Evolutionary conservation across 2,888 invertebrate species (phyloP), one percentile per base, ranked within the genome.

Genomic region (Alloscopus bannaensis): DNA sequence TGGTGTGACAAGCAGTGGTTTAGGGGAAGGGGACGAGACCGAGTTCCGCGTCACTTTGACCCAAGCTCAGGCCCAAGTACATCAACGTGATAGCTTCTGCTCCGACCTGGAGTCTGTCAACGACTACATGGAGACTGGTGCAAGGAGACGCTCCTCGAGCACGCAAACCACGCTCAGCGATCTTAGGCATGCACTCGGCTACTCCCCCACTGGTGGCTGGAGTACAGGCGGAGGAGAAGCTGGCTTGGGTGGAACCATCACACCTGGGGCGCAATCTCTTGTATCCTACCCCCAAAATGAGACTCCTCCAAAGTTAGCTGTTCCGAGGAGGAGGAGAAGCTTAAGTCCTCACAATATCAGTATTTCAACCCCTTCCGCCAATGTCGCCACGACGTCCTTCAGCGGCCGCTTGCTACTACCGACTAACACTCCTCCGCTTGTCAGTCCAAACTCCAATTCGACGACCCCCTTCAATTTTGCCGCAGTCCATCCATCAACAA

Each of bases 111-210:
- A 86, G 72, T 81, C 79, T 13, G 68, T 85, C 20, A 81, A 82
- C 45, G 85, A 86, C 59, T 86, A 86, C 66, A 66, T 84, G 82
- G 85, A 86, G 62, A 69, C 70, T 24, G 64, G 64, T 16, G 70
- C 55, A 26, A 18, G 72, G 3, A 57, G 85, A 16, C 68, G 84
- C 2, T 84, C 84, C 8, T 84, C 84, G 22, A 84, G 84, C 26
- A 86, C 85, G 0, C 85, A 86, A 52, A 86, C 85, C 16, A 84
- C 84, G 4, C 62, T 84, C n/a, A 83, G 83, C 4, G 84, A 86
- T 50, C 45, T 86, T 42, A 69, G 84, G n/a, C 82, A 81, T 24
- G 82, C 83, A 31, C 79, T 84, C 22, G 75, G 80, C 29, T 55
- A 70, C 26, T 75, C 70, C 8, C 68, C 68, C 31, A 36, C 57